These are phyloP conservation scores for Blastomussa wellsi DNA, from an alignment of 92 coral and sea anemone species.

Conservation along the genomic window DNA sequence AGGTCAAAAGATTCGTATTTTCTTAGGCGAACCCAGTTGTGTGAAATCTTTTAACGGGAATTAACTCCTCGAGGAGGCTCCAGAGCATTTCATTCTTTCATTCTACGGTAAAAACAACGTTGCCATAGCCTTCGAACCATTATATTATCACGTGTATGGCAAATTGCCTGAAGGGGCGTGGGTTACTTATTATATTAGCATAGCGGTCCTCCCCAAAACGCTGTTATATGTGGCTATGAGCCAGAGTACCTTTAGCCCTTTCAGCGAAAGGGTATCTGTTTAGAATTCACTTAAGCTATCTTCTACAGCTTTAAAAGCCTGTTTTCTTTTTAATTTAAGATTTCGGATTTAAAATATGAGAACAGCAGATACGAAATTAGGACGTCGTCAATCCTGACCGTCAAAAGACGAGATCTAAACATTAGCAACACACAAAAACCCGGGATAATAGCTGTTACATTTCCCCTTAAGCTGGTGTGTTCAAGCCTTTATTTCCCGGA, in stretches of 20 bases:
- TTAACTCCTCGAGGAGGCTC: background rate
- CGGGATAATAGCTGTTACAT: background rate
- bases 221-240: background rate
- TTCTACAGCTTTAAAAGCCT: background rate
- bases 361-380: background rate
- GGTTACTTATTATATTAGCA: no score
- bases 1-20: background rate
- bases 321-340: background rate
- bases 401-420: background rate
- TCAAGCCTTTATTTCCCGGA: background rate
- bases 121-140: no score
- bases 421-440: background rate
- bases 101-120: no score
- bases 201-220: background rate
- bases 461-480: background rate
- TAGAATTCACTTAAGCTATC: background rate
- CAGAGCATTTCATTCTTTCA: background rate
- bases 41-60: background rate
- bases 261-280: constrained; percentile 4
- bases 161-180: background rate
- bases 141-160: background rate
- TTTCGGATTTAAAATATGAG: background rate
- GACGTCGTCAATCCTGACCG: background rate
- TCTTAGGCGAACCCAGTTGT: no score
- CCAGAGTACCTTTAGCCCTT: background rate